phyloP scores from a whole-genome alignment of 2,888 invertebrate species.

The Callyntrura guangdongensis region DNA sequence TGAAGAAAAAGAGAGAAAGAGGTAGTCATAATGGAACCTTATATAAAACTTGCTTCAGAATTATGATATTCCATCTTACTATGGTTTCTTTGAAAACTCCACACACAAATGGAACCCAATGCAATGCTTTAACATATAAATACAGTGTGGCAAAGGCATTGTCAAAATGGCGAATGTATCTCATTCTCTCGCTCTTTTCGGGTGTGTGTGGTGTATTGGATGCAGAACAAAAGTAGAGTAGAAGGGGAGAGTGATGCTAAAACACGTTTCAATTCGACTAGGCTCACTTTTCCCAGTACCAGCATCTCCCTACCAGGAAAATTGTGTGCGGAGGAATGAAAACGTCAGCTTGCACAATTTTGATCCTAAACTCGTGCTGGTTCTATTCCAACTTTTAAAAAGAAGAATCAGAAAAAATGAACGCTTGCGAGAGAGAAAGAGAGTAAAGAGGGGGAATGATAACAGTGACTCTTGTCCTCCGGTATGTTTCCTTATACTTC shows the following conservation, averaged over 20 bases:
- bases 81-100: conserved; percentile 12
- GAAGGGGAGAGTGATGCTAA: conserved; percentile 29
- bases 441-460: background rate
- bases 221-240: conserved; percentile 18
- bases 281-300: conserved; percentile 7
- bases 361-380: conserved; percentile 19
- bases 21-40: conserved; percentile 23
- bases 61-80: conserved; percentile 32
- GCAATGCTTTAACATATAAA: background rate
- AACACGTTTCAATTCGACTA: conserved; percentile 53
- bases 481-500: conserved; percentile 27
- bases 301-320: conserved; percentile 8
- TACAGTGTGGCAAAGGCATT: conserved; percentile 16
- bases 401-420: conserved; percentile 41
- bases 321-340: conserved; percentile 31
- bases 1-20: conserved; percentile 2
- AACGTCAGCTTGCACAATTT: conserved; percentile 58
- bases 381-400: conserved; percentile 47
- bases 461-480: conserved; percentile 48
- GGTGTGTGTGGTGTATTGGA: conserved; percentile 4
- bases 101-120: conserved; percentile 18
- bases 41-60: background rate
- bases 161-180: background rate
- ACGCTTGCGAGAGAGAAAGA: background rate
- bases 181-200: background rate